phyloP scores from a whole-genome alignment of 23 tunicate genomes.

The Clavelina lepadiformis region DNA sequence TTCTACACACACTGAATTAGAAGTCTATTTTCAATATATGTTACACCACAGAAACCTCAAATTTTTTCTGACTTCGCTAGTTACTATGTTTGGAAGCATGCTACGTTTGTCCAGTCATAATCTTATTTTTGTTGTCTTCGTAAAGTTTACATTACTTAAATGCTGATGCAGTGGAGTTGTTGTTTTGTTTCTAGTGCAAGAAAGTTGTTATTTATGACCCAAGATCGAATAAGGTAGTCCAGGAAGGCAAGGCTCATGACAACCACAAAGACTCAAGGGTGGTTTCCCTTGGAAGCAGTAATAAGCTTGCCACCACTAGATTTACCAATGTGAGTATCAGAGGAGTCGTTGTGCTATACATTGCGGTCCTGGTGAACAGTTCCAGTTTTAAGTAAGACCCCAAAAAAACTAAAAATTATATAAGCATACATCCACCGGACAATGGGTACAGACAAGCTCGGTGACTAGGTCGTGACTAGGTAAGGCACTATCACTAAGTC shows the following conservation, averaged over 20 bases:
- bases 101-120: no score
- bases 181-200: slow-evolving; percentile 38
- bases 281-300: slow-evolving; percentile 40
- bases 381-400: no score
- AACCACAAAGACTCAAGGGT: slow-evolving; percentile 90
- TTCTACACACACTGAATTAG: neutral
- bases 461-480: no score
- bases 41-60: no score
- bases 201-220: slow-evolving; percentile 42
- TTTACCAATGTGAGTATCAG: slow-evolving; percentile 46
- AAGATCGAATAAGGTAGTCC: slow-evolving; percentile 9
- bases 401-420: neutral
- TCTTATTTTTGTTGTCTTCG: no score
- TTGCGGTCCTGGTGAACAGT: no score
- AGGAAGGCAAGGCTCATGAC: slow-evolving; percentile 42
- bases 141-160: neutral
- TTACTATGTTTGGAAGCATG: no score
- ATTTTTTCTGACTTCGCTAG: no score
- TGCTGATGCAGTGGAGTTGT: neutral
- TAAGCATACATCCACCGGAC: neutral
- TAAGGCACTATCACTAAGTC: no score
- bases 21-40: no score
- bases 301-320: slow-evolving; percentile 65
- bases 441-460: no score
- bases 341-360: no score